These are phyloP conservation scores for Sandelia bainsii DNA, from an alignment of 2,797 vertebrate species.

Conservation along the genomic window DNA sequence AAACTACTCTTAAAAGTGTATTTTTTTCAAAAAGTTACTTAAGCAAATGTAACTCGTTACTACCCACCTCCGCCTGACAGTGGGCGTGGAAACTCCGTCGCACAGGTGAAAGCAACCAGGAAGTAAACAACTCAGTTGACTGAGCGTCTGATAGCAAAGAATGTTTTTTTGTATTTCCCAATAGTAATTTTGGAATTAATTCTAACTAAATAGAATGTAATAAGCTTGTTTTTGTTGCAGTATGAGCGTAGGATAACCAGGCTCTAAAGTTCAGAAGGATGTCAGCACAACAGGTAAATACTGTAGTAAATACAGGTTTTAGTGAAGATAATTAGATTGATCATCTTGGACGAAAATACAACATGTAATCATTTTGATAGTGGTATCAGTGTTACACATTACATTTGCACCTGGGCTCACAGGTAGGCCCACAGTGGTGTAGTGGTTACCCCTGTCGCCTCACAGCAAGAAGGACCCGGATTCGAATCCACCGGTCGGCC, in stretches of 20 bases:
- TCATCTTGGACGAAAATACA: too few relatives aligned
- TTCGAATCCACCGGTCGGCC: too few relatives aligned
- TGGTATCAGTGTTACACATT: background rate
- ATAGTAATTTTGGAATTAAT: background rate
- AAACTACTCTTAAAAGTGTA: too few relatives aligned
- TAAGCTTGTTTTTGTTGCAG: background rate
- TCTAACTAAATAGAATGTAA: rapidly evolving
- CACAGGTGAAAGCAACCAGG: slow-evolving; percentile 65
- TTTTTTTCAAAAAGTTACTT: too few relatives aligned
- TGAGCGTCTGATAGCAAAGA: background rate
- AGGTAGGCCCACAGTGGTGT: too few relatives aligned
- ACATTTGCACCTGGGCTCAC: too few relatives aligned
- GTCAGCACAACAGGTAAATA: slow-evolving; percentile 71
- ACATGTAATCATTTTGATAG: too few relatives aligned
- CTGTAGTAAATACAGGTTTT: background rate
- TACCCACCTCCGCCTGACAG: too few relatives aligned
- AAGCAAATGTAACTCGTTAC: too few relatives aligned
- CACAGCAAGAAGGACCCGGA: too few relatives aligned
- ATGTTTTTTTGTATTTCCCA: rapidly evolving
- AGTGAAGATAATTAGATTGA: too few relatives aligned
- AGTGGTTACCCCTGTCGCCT: too few relatives aligned
- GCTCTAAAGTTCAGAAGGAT: slow-evolving; percentile 36
- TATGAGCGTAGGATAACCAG: slow-evolving; percentile 27
- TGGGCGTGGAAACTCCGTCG: slow-evolving; percentile 46
- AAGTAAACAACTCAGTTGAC: slow-evolving; percentile 69